Evolutionary conservation across 1,140 invertebrate genomes (phyloP).

Genomic region (Orchestia grillus): DNA sequence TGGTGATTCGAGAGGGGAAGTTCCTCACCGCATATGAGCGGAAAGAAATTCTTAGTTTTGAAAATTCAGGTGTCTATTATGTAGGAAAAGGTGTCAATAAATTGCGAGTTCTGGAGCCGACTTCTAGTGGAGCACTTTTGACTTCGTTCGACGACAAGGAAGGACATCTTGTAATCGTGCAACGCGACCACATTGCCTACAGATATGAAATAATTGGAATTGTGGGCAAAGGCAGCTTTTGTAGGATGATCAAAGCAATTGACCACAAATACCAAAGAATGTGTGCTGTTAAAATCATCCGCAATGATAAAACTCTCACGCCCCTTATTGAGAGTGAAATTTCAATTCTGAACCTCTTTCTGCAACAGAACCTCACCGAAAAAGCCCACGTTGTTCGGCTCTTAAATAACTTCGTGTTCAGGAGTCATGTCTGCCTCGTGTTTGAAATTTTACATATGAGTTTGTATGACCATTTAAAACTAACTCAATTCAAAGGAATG

Average conservation of each 20-base stretch:
- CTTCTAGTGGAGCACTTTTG: background rate
- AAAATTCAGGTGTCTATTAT: background rate
- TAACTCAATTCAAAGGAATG: background rate
- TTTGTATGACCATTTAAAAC: conserved; percentile 11
- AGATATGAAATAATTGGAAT: background rate
- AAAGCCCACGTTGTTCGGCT: background rate
- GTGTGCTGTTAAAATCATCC: conserved; percentile 23
- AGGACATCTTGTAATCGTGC: background rate
- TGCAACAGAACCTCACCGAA: background rate
- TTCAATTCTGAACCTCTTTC: background rate
- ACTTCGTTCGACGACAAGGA: background rate
- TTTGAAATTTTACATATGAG: conserved; percentile 21
- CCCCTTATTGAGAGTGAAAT: background rate
- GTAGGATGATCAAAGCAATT: conserved; percentile 19
- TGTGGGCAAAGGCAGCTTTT: background rate
- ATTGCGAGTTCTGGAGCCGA: background rate
- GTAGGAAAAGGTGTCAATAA: background rate
- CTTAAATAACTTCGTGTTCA: background rate
- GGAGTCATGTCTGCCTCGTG: conserved; percentile 13
- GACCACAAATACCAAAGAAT: conserved; percentile 13
- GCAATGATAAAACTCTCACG: background rate
- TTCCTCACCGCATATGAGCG: background rate
- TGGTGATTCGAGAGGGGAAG: background rate
- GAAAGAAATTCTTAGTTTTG: background rate
- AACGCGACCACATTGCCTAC: conserved; percentile 27